Conservation (phyloP, 2,888 invertebrate species). For the Temnothorax rugatulus region DNA sequence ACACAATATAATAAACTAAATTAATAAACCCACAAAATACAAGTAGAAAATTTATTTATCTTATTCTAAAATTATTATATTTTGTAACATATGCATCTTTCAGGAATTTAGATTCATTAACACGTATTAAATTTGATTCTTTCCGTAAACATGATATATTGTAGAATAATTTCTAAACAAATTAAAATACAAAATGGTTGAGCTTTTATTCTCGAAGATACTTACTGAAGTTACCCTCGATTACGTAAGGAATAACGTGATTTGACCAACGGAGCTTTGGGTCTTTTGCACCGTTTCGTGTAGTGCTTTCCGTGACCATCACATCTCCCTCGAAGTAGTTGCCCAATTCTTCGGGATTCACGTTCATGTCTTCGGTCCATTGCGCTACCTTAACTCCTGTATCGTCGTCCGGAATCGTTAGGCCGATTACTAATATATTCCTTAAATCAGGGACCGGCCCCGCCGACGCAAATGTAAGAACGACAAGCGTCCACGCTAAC, state of each 20-base stretch:
- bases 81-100: background rate
- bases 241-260: conserved; percentile 1
- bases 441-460: background rate
- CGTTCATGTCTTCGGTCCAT: background rate
- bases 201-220: background rate
- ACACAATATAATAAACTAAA: background rate
- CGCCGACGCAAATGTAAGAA: conserved; percentile 3
- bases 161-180: background rate
- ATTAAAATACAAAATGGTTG: background rate
- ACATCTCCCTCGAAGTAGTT: background rate
- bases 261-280: background rate
- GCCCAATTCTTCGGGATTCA: conserved; percentile 18
- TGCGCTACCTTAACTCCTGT: background rate
- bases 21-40: background rate
- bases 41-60: background rate
- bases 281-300: background rate
- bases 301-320: background rate
- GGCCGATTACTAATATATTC: background rate
- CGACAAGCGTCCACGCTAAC: background rate
- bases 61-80: background rate
- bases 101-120: background rate
- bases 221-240: background rate
- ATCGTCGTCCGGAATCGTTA: background rate
- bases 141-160: background rate
- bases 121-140: background rate